phyloP scores from a whole-genome alignment of 2,113 vertebrate species.

The Pungitius pungitius region DNA sequence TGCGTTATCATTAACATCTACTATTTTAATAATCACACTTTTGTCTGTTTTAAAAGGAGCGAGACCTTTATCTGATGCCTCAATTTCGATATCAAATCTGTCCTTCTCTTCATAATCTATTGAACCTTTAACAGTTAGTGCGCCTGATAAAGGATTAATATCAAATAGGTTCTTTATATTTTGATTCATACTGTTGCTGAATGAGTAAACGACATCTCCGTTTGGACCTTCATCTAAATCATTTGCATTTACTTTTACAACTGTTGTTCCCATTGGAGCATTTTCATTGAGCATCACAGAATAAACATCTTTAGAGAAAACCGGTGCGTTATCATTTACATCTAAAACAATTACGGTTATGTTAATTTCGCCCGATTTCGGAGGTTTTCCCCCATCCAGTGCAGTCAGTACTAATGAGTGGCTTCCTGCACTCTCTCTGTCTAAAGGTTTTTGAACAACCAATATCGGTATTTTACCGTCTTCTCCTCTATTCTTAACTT shows the following conservation, averaged over 20 bases:
- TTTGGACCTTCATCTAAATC: constrained; percentile 76
- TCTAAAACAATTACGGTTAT: constrained; percentile 62
- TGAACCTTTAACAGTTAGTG: constrained; percentile 51
- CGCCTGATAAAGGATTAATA: constrained; percentile 62
- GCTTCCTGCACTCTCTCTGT: constrained; percentile 63
- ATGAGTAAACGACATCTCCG: constrained; percentile 66
- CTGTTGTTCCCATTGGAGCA: constrained; percentile 41
- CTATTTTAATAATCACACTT: constrained; percentile 38
- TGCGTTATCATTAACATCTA: constrained; percentile 59
- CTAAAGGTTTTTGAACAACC: constrained; percentile 61
- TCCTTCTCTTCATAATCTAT: constrained; percentile 73
- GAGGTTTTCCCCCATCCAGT: constrained; percentile 66
- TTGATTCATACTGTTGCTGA: constrained; percentile 57
- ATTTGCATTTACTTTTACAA: constrained; percentile 71
- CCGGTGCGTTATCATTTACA: constrained; percentile 66
- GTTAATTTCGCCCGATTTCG: constrained; percentile 46
- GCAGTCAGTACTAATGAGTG: constrained; percentile 66
- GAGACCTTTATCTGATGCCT: constrained; percentile 61
- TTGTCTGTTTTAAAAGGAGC: constrained; percentile 38
- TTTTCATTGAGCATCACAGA: constrained; percentile 64
- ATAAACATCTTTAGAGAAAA: constrained; percentile 63
- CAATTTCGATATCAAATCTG: constrained; percentile 72
- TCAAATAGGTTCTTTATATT: constrained; percentile 49
- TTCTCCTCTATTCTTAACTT: constrained; percentile 44
- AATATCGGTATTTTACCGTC: constrained; percentile 59